Base-by-base conservation (phyloP, 2,113 vertebrate genomes). In the Tinamus guttatus region DNA sequence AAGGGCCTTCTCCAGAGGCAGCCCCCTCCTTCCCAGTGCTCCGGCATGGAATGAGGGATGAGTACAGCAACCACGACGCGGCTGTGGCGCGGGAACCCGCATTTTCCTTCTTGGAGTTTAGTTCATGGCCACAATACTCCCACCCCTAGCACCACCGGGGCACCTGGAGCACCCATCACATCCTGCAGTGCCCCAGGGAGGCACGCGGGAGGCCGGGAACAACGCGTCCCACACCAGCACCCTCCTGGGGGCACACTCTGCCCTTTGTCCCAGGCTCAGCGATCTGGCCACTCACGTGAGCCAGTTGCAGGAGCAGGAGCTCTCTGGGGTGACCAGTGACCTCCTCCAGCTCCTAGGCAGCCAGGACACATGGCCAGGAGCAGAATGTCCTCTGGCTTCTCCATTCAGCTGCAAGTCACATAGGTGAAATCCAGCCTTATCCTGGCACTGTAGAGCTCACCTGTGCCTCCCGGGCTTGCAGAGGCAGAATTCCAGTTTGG, bases 91-190 rank as follows among this genome's bases (percentile, higher is more conserved):
- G 9, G 69, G 22, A 38, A 19, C 45, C 69, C 36, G 49, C 17
- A 6, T 16, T 30, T 4, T 19, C 51, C 21, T 4, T 4, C 2
- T 0, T 10, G 11, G 6, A 4, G 6, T 19, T 28, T 36, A 38
- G 34, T 11, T 36, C 45, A 15, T 15, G 17, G 54, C 34, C 19
- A 24, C 34, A 24, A 13, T 17, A 8, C 34, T 34, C 18, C 58
- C 58, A 21, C n/a, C 59, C 59, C 59, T n/a, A 62, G 59, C 19
- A 62, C 59, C 1, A 17, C 34, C 14, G 4, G 9, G 32, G 11
- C 15, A 7, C 43, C 49, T 11, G 15, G 51, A 21, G 5, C 49
- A n/a, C 27, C 14, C 38, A 54, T 25, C 16, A n/a, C 43, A 69
- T 9, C 15, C 54, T 11, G 28, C 30, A 20, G 38, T 32, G 27